Evolutionary conservation across 2,888 invertebrate species (phyloP).

Genomic region (Colletes collaris): DNA sequence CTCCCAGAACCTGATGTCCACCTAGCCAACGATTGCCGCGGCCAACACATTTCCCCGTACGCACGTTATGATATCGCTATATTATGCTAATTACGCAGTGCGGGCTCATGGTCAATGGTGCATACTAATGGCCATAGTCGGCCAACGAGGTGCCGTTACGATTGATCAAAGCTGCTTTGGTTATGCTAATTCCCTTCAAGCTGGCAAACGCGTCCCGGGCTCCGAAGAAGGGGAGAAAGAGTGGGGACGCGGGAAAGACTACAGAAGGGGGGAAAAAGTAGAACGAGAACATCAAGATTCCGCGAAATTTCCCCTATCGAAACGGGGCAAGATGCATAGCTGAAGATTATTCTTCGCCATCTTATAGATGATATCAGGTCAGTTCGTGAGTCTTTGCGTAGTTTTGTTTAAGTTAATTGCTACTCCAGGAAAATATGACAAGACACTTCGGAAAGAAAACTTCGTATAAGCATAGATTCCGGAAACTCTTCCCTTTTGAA

Average conservation of each 20-base stretch:
- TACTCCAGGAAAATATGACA: too few relatives aligned
- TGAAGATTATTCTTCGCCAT: too few relatives aligned
- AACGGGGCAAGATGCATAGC: not conserved
- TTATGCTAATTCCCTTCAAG: conserved; percentile 74
- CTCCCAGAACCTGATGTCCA: conserved; percentile 16
- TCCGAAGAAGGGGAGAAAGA: conserved; percentile 10
- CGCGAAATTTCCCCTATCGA: conserved; percentile 4
- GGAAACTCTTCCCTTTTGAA: too few relatives aligned
- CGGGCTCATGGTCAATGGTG: conserved; percentile 75
- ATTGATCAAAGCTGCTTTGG: conserved; percentile 79
- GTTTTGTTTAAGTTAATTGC: too few relatives aligned
- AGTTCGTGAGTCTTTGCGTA: too few relatives aligned
- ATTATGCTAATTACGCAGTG: conserved; percentile 79
- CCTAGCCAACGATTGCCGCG: conserved; percentile 62
- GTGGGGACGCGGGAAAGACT: not conserved
- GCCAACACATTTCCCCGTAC: conserved; percentile 71
- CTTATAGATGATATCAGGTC: not conserved
- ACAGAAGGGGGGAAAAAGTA: not conserved
- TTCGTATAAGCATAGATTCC: too few relatives aligned
- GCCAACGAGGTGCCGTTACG: conserved; percentile 70
- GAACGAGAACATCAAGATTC: conserved; percentile 16
- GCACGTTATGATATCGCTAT: conserved; percentile 78
- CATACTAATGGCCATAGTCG: conserved; percentile 77
- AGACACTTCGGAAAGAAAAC: too few relatives aligned
- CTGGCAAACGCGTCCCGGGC: conserved; percentile 54